A percentile compares a stretch with the other conserved stretches of the same genome.
Evolutionary conservation across 92 coral and sea anemone genomes (phyloP).

Genomic region (Bergia puertoricense): DNA sequence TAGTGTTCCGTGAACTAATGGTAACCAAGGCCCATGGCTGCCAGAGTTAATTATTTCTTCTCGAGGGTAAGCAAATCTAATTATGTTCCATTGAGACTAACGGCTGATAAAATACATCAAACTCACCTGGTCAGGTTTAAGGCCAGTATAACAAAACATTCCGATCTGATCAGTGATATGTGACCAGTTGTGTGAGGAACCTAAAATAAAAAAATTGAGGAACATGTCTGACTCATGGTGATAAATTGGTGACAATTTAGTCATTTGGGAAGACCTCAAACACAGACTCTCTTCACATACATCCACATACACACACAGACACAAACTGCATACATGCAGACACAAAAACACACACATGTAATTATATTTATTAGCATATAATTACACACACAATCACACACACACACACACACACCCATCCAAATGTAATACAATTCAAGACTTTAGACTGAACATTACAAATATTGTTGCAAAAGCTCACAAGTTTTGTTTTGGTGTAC

Average conservation of each 20-base stretch:
- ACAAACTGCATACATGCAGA: background rate
- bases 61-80: no score
- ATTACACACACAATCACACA: background rate
- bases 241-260: background rate
- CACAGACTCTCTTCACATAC: background rate
- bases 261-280: no score
- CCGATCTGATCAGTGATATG: constrained; percentile 99
- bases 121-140: constrained; percentile 89
- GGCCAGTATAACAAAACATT: constrained; percentile 97
- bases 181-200: constrained; percentile 92
- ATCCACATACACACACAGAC: background rate
- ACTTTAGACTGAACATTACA: no score
- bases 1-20: no score
- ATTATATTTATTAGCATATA: no score
- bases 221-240: background rate
- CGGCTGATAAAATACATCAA: background rate
- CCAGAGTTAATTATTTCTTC: no score
- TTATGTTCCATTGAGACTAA: no score
- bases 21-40: no score
- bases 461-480: no score
- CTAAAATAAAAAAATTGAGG: constrained; percentile 41
- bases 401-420: background rate
- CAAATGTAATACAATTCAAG: no score
- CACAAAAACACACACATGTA: background rate
- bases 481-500: no score